Base-by-base conservation (phyloP, 1,140 invertebrate species). In the Heliconius eleuchia region DNA sequence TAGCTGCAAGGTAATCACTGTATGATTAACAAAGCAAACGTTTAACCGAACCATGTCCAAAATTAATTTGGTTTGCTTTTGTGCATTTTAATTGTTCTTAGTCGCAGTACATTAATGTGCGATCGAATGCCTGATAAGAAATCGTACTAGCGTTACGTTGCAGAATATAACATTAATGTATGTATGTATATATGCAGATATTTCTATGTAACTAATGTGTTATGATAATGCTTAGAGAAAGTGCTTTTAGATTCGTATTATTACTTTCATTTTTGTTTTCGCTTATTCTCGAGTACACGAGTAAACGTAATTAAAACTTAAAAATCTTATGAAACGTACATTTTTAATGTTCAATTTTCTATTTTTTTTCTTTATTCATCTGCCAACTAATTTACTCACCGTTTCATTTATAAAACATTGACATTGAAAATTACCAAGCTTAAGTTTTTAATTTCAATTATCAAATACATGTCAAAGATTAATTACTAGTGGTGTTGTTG, bases 81-180 rank as follows among this genome's bases (percentile, higher is more conserved):
- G 37, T 50, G 34, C 52, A 78, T 81, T 81, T 75, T 81, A 81
- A 78, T 70, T 78, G 77, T 73, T 78, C 73, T 74, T 52, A 70
- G 80, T 78, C 73, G 76, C 77, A 81, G 73, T 50, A 72, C 73
- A 77, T 77, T 78, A 75, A 42, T 34, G 9, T 76, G 27, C 23
- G 55, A 78, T 78, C 70, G 50, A 42, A 73, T 23, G 34, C 19
- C 23, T 70, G 80, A 78, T 81, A 74, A 78, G 66, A 46, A 71
- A 70, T 3, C 27, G 46, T 71, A 76, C 34, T 66, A 30, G 13
- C 60, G 27, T 30, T 66, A 6, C 60, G 60, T 66, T 66, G 60
- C 60, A 66, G 11, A 66, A 66, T 27, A 66, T 27, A 66, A 66
- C 11, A 8, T 66, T 30, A 8, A n/a, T 66, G 23, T 18, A 66